phyloP scores from a whole-genome alignment of 2,113 vertebrate genomes.

The Sander lucioperca region DNA sequence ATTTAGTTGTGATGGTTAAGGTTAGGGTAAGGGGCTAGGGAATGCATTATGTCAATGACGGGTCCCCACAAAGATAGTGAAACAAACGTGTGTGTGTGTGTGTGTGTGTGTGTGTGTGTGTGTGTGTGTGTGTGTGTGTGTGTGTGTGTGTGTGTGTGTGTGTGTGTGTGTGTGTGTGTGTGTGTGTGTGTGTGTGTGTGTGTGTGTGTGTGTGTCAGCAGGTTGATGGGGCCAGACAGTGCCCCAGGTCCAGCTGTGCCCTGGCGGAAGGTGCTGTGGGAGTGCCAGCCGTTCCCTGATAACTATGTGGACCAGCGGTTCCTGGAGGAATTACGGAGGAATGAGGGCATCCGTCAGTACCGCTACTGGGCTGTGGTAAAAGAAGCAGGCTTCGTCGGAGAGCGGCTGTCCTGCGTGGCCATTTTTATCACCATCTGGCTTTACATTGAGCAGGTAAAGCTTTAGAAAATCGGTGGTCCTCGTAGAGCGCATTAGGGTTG shows the following conservation, averaged over 20 bases:
- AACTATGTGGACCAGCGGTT: constrained; percentile 96
- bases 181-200: no score
- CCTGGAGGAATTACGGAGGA: constrained; percentile 92
- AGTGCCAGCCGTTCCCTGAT: constrained; percentile 93
- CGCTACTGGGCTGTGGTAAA: constrained; percentile 91
- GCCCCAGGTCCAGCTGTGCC: constrained; percentile 67
- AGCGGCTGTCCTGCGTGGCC: constrained; percentile 95
- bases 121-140: no score
- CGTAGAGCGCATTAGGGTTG: no score
- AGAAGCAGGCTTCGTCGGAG: constrained; percentile 91
- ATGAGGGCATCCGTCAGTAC: constrained; percentile 91
- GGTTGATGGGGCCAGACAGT: constrained; percentile 83
- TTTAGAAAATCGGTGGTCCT: neutral
- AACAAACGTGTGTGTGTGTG: no score
- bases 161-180: no score
- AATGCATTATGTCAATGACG: no score
- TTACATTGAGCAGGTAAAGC: constrained; percentile 92
- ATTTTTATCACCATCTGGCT: constrained; percentile 94
- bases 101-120: no score
- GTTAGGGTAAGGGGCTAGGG: no score
- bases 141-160: no score
- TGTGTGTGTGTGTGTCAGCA: constrained; percentile 45
- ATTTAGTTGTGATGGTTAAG: no score
- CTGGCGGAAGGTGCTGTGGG: constrained; percentile 95
- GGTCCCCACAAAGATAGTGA: no score